phyloP scores from a whole-genome alignment of 2,888 invertebrate genomes.

The Dolichopus griseipennis region DNA sequence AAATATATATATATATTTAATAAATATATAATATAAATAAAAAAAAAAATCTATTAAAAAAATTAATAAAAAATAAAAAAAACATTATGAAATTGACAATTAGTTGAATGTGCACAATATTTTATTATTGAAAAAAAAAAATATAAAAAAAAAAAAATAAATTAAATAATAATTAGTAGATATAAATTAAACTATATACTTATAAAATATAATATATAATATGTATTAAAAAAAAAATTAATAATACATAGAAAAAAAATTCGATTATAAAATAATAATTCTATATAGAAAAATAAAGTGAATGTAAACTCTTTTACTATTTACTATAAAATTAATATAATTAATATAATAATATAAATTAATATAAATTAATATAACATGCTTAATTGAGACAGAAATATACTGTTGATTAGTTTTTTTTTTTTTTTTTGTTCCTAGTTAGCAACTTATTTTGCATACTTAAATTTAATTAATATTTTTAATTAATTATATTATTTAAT shows the following conservation, averaged over 20 bases:
- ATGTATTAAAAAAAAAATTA: not conserved
- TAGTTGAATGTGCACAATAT: conserved; percentile 6
- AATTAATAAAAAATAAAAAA: not conserved
- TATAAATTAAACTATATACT: not conserved
- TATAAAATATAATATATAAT: not conserved
- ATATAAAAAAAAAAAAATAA: not conserved
- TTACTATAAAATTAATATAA: too few relatives aligned
- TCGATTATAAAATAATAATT: too few relatives aligned
- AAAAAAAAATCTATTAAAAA: conserved; percentile 7
- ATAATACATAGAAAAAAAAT: not conserved
- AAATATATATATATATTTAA: conserved; percentile 9
- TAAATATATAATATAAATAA: conserved; percentile 13
- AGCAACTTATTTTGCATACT: too few relatives aligned
- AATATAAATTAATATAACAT: too few relatives aligned
- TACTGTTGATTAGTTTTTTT: too few relatives aligned
- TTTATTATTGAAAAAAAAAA: not conserved
- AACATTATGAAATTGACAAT: not conserved
- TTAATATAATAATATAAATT: too few relatives aligned
- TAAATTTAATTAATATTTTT: too few relatives aligned
- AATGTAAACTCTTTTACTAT: conserved; percentile 1
- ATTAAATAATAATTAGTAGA: not conserved
- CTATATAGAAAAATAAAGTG: too few relatives aligned
- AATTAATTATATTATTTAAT: too few relatives aligned
- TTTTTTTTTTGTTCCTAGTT: too few relatives aligned
- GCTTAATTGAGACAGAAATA: too few relatives aligned